Evolutionary conservation across 64 coral and sea anemone species (phyloP), one percentile per base, ranked within the genome.

Genomic region (Porites australiensis): DNA sequence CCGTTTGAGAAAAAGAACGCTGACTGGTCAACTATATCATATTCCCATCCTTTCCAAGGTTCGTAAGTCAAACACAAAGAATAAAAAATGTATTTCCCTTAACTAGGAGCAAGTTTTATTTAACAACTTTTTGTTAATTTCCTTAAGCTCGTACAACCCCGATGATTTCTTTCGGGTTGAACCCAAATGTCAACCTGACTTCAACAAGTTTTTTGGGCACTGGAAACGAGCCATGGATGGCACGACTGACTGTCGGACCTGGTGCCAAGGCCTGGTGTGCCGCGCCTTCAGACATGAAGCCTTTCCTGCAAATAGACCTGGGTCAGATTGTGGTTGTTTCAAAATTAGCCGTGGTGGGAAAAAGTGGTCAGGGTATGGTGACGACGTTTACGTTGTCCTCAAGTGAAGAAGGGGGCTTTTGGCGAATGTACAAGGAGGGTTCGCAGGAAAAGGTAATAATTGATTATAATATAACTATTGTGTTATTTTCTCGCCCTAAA

Each of bases 181-280:
- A 93, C 5, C 16, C 18, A 22, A 93, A 96, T 49, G 77, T 5
- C 14, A 79, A 79, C 2, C 89, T 96, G 5, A 89, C 83, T 14
- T 85, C 94, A 8, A 89, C 90, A 9, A 83, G 84, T 1, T 84
- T 70, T 57, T 16, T 72, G 20, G 50, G 37, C 5, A 10, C 77
- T 77, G 94, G 94, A 13, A 63, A 83, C n/a, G 94, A 96, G 27
- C 59, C 94, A 22, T 93, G 74, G 79, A 16, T 58, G 45, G 70
- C 77, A n/a, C 92, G 90, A 50, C 21, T 89, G 45, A 86, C 50
- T 84, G 54, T 62, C 14, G 66, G 50, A 2, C 50, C 78, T 43
- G 86, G 54, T 62, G 72, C 61, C 2, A 84, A 66, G n/a, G 85
- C 76, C 27, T 96, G 94, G 94, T 96, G 94, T 73, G 90, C 94